Evolutionary conservation across 1,140 invertebrate species (phyloP), one percentile per base, ranked within the genome.

Genomic region (Globodera ellingtonae): DNA sequence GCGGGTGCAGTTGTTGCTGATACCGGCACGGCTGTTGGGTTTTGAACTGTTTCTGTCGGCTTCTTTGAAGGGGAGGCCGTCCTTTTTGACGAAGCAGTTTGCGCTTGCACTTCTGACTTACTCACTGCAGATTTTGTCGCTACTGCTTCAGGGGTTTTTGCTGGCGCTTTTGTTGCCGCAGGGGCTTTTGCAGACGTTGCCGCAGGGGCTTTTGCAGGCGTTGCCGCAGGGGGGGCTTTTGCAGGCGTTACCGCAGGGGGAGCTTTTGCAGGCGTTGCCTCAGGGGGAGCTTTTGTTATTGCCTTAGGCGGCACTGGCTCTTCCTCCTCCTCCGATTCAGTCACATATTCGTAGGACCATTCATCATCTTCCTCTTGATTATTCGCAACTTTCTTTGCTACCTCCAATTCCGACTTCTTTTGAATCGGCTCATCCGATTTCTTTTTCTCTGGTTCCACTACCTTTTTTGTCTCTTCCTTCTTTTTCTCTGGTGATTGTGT

Each of bases 261-360:
- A 7, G n/a, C 13, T 73, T 73, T 13, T 73, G 50, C 15, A 44
- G 72, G 24, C 13, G 21, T 59, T 73, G 21, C 35, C 35, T 10
- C 9, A 44, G 47, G 4, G 24, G 3, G 0, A 7, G 15, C 9
- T 73, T 73, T 73, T 75, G 59, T 24, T 24, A 6, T 75, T 62
- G 18, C 52, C 18, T 75, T 75, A n/a, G 48, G 6, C n/a, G 13
- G 56, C 52, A 62, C 74, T 21, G 35, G 24, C 56, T 76, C 62
- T 66, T 76, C 62, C 24, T 75, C 52, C 10, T 56, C 66, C 35
- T 66, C 44, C 0, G 59, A 35, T 5, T 48, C 59, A 44, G 50
- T 76, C 66, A 65, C 21, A 47, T 35, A n/a, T 47, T 56, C 66
- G n/a, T 66, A 56, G 52, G n/a, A 65, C 48, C 75, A 35, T 21